These are phyloP conservation scores for Polietes domitor DNA, from an alignment of 2,888 invertebrate genomes.

Conservation along the genomic window DNA sequence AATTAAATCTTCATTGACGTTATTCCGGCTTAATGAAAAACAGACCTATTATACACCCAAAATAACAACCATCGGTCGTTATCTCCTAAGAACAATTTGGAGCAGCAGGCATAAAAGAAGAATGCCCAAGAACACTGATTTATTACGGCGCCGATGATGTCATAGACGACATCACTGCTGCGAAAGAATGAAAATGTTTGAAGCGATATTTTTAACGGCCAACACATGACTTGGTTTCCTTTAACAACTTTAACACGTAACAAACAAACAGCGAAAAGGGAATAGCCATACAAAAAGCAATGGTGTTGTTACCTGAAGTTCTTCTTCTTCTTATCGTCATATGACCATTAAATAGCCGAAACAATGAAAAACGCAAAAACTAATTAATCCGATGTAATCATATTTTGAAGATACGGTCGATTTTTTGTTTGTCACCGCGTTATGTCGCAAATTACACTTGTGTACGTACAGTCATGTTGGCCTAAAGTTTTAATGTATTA, in stretches of 20 bases:
- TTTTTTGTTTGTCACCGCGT: not conserved
- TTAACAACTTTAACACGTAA: not conserved
- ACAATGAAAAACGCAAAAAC: not conserved
- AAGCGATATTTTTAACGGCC: not conserved
- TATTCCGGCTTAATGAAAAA: no score
- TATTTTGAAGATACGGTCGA: not conserved
- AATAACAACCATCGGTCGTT: slow-evolving; percentile 11
- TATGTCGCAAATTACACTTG: not conserved
- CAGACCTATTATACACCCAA: slow-evolving; percentile 2
- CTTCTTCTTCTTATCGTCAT: not conserved
- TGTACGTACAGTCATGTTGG: no score
- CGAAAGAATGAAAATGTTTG: slow-evolving; percentile 25
- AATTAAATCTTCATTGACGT: no score
- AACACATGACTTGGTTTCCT: not conserved
- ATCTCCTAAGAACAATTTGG: not conserved
- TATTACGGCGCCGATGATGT: slow-evolving; percentile 52
- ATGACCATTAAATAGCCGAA: not conserved
- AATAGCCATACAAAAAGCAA: not conserved
- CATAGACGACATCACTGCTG: slow-evolving; percentile 33
- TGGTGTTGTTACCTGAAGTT: not conserved
- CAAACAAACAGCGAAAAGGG: slow-evolving; percentile 17
- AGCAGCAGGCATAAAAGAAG: not conserved
- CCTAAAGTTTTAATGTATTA: no score
- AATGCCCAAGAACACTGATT: slow-evolving; percentile 34
- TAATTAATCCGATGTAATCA: not conserved